Evolutionary conservation across 2,113 vertebrate species (phyloP), one percentile per base, ranked within the genome.

Genomic region (Nibea coibor): DNA sequence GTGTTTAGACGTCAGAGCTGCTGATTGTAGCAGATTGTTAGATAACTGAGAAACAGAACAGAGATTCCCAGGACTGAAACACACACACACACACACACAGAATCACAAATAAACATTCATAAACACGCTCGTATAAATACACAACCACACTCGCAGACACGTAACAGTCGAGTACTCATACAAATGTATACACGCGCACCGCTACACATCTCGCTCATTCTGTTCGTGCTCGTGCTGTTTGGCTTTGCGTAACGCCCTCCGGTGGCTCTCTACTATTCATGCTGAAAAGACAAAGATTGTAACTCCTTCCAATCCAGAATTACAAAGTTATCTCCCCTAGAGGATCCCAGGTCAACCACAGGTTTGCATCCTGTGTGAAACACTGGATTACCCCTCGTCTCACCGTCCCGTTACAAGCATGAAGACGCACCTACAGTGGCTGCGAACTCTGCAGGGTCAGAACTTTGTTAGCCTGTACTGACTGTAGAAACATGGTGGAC

Each of bases 41-140:
- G 89, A 92, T 92, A 90, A 86, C n/a, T 70, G 64, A 61, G 61
- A 85, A 77, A 62, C 63, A 77, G 71, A 66, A 11, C 35, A 72
- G 45, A 72, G 47, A 54, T 67, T 84, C 78, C 28, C 48, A 68
- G 63, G 45, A 56, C 58, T 84, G 31, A 78, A 39, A 82, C 57
- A 24, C 53, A 39, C 74, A 59, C n/a, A 24, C 45, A 53, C 45
- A 61, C 31, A 50, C 51, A 35, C 35, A 48, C 24, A 28, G 9
- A 76, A 42, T 35, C 57, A 35, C 22, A 86, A 57, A 74, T 67
- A 82, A 81, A 72, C 74, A 78, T 5, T 10, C 54, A 83, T 56
- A 85, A 79, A 82, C 67, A 86, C 57, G 77, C 12, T 77, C 7
- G 3, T 63, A 62, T 81, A 82, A 78, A 88, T 4, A 82, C 62